phyloP scores from a whole-genome alignment of 1,140 invertebrate genomes.

The Portunus trituberculatus region DNA sequence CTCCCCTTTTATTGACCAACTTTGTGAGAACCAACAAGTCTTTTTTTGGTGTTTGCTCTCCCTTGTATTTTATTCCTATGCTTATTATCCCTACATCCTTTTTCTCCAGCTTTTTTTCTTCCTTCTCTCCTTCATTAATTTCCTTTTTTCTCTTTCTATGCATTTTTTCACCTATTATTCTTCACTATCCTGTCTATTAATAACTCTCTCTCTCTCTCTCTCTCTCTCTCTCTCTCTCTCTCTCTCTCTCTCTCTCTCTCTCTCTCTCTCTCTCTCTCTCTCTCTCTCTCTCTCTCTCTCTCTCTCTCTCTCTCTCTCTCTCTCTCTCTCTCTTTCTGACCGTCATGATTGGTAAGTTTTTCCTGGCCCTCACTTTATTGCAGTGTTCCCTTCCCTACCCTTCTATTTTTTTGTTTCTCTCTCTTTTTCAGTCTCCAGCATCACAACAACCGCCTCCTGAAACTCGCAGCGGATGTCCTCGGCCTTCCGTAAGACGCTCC shows the following conservation, averaged over 20 bases:
- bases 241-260: no score
- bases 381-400: background rate
- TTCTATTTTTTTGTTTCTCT: slow-evolving; percentile 27
- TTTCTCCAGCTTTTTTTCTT: background rate
- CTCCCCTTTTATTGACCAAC: no score
- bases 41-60: no score
- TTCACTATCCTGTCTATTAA: background rate
- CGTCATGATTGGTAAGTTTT: no score
- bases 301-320: background rate
- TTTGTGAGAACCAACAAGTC: no score
- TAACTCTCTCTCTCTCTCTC: no score
- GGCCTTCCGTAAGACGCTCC: no score
- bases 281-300: background rate
- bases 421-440: background rate
- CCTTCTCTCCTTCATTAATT: background rate
- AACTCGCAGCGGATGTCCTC: no score
- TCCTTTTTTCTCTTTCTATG: background rate
- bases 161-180: background rate
- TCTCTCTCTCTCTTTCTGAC: background rate
- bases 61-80: no score
- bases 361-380: background rate
- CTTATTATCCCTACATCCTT: background rate
- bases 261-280: background rate
- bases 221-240: no score
- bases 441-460: no score